Base-by-base conservation (phyloP, 2,797 vertebrate genomes). In the Phylloscopus collybita region DNA sequence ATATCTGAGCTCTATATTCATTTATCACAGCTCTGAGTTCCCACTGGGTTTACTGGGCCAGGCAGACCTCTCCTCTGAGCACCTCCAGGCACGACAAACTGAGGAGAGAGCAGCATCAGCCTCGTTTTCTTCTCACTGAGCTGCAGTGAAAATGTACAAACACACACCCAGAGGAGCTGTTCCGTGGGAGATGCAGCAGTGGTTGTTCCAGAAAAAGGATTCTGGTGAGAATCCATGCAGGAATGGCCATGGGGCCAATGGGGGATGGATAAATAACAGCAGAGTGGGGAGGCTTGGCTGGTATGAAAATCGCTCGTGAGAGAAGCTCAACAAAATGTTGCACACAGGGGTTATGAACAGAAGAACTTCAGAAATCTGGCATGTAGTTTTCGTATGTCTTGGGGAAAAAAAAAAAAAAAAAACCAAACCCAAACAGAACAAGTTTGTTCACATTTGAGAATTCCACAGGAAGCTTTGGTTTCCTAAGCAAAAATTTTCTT, bases 341-440 rank as follows among this genome's bases (percentile, higher is more conserved):
- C 25, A 30, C 1, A 0, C 1, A 5, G 5, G 16, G 6, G 6
- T 42, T 11, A 21, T 16, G 42, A 51, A 11, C 21, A 50, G 44
- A 81, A 45, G 25, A 32, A 10, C 11, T 30, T 86, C 51, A 47
- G 34, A 64, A 34, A 79, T 40, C 29, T 56, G 30, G 9, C 9
- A 42, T 0, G 2, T 27, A 15, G 72, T 90, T 72, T 83, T 88
- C 11, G 2, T n/a, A 40, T 40, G 57, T 67, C 15, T 27, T 67
- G 23, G 45, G 3, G 13, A 66, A 45, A 61, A 65, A 27, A 11
- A 0, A 8, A 1, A 3, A n/a, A n/a, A n/a, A n/a, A 34, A 34
- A 34, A 7, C 34, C 34, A 34, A 34, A 34, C 5, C 13, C 13
- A 57, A 40, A 25, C 18, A 67, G 51, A 79, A 5, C 6, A 34